These are phyloP conservation scores for Sclerurus mexicanus DNA, from an alignment of 2,113 vertebrate genomes.

Conservation along the genomic window DNA sequence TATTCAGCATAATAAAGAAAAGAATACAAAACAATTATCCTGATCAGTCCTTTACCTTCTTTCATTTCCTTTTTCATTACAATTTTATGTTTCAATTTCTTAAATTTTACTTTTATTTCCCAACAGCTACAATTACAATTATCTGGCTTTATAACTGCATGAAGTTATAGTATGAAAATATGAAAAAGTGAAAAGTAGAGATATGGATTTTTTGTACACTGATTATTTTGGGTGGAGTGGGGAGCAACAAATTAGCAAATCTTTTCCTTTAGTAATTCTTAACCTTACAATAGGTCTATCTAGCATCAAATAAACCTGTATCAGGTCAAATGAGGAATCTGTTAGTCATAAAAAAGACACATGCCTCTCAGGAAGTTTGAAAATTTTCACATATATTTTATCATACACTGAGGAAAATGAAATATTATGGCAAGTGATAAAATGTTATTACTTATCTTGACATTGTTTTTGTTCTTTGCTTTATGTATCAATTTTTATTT, in stretches of 20 bases:
- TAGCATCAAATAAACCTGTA: background rate
- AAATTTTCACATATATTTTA: background rate
- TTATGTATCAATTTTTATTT: background rate
- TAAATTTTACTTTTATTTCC: background rate
- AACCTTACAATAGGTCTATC: background rate
- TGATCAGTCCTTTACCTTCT: background rate
- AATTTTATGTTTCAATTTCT: background rate
- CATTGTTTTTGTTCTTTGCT: background rate
- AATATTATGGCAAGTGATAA: background rate
- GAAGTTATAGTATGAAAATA: background rate
- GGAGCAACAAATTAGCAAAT: background rate
- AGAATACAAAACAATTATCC: background rate
- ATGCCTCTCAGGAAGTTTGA: background rate
- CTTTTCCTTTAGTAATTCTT: background rate
- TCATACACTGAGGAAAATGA: background rate
- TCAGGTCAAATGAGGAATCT: background rate
- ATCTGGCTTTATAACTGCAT: background rate
- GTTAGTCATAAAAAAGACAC: background rate
- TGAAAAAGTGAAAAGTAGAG: background rate
- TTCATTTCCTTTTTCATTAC: background rate
- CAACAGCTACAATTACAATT: background rate
- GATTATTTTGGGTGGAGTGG: fast-evolving
- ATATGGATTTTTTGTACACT: background rate
- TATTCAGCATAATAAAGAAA: background rate
- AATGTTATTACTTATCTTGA: background rate